Percentiles rank a stretch among this genome's conserved stretches.
These are phyloP conservation scores for Leucoma salicis DNA, from an alignment of 2,888 invertebrate species.

Conservation along the genomic window DNA sequence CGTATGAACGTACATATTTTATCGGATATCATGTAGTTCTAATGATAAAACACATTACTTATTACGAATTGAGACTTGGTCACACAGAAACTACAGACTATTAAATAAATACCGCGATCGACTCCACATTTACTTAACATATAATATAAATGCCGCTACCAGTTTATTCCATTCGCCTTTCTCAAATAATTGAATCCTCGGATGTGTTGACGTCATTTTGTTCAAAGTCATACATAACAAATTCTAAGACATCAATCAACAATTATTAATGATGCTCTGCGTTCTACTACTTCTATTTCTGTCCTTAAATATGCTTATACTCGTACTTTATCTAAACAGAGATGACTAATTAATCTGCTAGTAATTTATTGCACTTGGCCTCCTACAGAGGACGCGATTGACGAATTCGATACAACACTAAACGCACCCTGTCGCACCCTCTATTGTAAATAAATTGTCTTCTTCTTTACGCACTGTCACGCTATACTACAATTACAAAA, in stretches of 20 bases:
- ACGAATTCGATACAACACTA: conserved; percentile 41
- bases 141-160: too few relatives aligned
- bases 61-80: too few relatives aligned
- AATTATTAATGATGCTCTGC: not conserved
- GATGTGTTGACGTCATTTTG: too few relatives aligned
- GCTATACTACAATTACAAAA: conserved; percentile 35
- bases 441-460: conserved; percentile 58
- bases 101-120: too few relatives aligned
- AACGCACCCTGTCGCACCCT: conserved; percentile 47
- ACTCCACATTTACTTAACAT: too few relatives aligned
- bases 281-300: conserved; percentile 1
- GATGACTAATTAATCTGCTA: conserved; percentile 41
- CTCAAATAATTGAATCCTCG: too few relatives aligned
- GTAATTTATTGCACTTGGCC: conserved; percentile 42
- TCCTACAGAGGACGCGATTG: conserved; percentile 60
- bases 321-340: conserved; percentile 27
- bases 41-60: too few relatives aligned
- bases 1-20: too few relatives aligned
- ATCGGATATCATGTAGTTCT: too few relatives aligned
- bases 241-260: conserved; percentile 6
- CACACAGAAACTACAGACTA: too few relatives aligned
- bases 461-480: conserved; percentile 39
- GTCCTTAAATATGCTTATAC: conserved; percentile 1
- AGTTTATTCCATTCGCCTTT: too few relatives aligned
- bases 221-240: too few relatives aligned